A percentile compares a stretch with the other conserved stretches of the same genome.
Conservation (phyloP, 2,888 invertebrate genomes). For the Odontomyia ornata region DNA sequence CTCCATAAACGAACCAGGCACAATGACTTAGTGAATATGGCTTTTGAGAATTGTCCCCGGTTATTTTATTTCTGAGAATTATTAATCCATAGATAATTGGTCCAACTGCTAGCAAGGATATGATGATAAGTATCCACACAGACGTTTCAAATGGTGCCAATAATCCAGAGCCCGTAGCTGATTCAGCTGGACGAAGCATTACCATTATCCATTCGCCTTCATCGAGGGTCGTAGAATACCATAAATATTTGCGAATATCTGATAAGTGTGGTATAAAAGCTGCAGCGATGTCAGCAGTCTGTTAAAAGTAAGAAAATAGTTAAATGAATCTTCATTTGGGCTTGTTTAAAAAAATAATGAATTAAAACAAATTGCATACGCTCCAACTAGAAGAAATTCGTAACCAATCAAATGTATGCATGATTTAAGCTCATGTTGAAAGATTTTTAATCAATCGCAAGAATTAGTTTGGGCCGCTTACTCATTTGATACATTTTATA, state of each 20-base stretch:
- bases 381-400: too few species aligned
- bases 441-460: too few species aligned
- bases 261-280: constrained; percentile 78
- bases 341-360: too few species aligned
- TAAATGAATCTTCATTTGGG: constrained; percentile 18
- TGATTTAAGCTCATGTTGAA: too few species aligned
- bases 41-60: constrained; percentile 68
- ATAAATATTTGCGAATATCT: constrained; percentile 67
- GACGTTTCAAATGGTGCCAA: constrained; percentile 80
- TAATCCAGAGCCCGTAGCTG: constrained; percentile 83
- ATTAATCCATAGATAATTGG: constrained; percentile 80
- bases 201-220: constrained; percentile 82
- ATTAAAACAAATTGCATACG: too few species aligned
- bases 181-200: constrained; percentile 81
- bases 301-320: constrained; percentile 51
- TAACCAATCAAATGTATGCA: too few species aligned
- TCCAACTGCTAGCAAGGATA: constrained; percentile 77
- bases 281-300: constrained; percentile 82
- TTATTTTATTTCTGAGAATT: constrained; percentile 70
- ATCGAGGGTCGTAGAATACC: constrained; percentile 73
- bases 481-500: too few species aligned
- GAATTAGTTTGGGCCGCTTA: too few species aligned
- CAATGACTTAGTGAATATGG: constrained; percentile 75
- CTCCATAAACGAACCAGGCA: constrained; percentile 89
- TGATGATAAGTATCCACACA: constrained; percentile 78